Evolutionary conservation across 2,888 invertebrate genomes (phyloP).

Genomic region (Plebejus melissa): DNA sequence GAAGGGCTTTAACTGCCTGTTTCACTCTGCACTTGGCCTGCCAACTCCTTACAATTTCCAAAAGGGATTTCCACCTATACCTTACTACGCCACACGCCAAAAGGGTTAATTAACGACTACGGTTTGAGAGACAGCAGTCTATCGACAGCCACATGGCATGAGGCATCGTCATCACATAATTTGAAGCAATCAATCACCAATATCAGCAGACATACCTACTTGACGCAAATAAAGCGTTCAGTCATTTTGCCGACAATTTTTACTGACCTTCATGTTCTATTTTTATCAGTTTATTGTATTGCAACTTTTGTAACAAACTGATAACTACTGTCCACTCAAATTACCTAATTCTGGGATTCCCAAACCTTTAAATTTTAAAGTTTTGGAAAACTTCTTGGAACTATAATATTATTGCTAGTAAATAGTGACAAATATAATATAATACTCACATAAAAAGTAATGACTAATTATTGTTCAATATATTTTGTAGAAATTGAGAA

Average conservation of each 20-base stretch:
- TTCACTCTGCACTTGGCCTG: no score
- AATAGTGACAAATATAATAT: no score
- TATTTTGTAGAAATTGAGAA: not conserved
- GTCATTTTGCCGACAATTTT: not conserved
- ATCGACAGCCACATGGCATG: not conserved
- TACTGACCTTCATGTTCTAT: slow-evolving; percentile 5
- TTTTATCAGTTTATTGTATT: not conserved
- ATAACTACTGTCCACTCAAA: not conserved
- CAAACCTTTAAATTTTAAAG: no score
- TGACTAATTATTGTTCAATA: no score
- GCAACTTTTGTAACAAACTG: not conserved
- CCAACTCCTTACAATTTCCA: no score
- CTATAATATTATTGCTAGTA: no score
- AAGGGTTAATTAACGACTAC: not conserved
- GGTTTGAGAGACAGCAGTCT: not conserved
- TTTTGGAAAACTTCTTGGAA: no score
- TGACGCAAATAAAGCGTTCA: not conserved
- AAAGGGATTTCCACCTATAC: no score
- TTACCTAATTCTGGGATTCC: no score
- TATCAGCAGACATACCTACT: not conserved
- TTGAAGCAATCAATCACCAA: slow-evolving; percentile 2
- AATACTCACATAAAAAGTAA: no score
- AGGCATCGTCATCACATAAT: not conserved
- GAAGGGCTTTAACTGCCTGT: no score
- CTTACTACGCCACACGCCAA: no score